phyloP scores from a whole-genome alignment of 2,113 vertebrate species.

The Mormyrus lacerda region DNA sequence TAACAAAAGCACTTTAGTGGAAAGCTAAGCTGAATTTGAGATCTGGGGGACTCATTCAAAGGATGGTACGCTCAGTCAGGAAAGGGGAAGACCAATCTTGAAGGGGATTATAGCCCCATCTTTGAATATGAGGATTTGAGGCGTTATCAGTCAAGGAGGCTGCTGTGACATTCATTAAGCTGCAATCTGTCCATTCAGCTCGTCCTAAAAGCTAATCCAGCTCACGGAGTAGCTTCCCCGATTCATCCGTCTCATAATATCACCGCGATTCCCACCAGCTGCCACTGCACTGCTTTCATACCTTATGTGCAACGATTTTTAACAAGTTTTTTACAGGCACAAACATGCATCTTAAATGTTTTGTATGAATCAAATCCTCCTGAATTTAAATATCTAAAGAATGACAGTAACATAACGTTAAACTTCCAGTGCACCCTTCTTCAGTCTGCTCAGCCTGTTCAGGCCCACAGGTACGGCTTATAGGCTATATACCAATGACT shows the following conservation, averaged over 20 bases:
- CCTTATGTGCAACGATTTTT: not conserved
- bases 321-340: not conserved
- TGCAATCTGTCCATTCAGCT: slow-evolving; percentile 18
- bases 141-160: slow-evolving; percentile 6
- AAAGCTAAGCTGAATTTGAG: slow-evolving; percentile 11
- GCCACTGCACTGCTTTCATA: not conserved
- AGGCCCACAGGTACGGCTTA: not conserved
- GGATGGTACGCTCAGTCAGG: not conserved
- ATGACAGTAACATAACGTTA: not conserved
- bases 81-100: slow-evolving; percentile 19
- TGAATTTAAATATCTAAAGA: not conserved
- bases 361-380: not conserved
- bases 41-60: slow-evolving; percentile 15
- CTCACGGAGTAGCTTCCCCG: not conserved
- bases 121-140: not conserved
- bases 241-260: not conserved
- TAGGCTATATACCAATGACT: not conserved
- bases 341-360: not conserved
- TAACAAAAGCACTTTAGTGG: slow-evolving; percentile 13
- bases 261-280: not conserved
- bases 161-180: slow-evolving; percentile 20
- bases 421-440: not conserved
- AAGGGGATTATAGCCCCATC: slow-evolving; percentile 4
- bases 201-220: slow-evolving; percentile 2
- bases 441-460: not conserved